A percentile compares a stretch with the other conserved stretches of the same genome.
These are phyloP conservation scores for Coenobita brevimanus DNA, from an alignment of 1,140 invertebrate genomes.

Conservation along the genomic window DNA sequence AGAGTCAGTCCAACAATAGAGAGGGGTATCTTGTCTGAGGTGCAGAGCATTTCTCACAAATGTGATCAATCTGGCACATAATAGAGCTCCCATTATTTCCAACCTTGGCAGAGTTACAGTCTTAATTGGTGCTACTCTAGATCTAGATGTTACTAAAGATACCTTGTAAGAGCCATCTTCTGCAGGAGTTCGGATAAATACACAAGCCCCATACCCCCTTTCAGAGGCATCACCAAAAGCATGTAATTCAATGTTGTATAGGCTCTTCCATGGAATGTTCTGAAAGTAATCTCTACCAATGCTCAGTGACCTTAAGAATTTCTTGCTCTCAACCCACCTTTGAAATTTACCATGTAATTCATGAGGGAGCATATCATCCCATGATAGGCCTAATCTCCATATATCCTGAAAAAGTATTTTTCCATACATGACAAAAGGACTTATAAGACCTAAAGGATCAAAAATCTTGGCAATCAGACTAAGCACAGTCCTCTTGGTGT, in stretches of 20 bases:
- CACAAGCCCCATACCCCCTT: constrained; percentile 33
- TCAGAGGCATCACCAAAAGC: constrained; percentile 29
- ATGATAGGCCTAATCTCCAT: constrained; percentile 15
- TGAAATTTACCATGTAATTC: constrained; percentile 22
- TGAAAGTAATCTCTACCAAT: constrained; percentile 13
- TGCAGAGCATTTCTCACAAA: constrained; percentile 16
- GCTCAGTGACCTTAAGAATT: not conserved
- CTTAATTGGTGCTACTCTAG: constrained; percentile 36
- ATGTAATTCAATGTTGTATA: constrained; percentile 21
- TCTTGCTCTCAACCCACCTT: not conserved
- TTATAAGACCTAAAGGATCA: constrained; percentile 26
- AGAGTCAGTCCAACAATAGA: constrained; percentile 14
- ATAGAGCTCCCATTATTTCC: constrained; percentile 12
- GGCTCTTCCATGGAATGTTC: not conserved
- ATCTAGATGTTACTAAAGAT: constrained; percentile 34
- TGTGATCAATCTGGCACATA: not conserved
- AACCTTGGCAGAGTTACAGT: constrained; percentile 4
- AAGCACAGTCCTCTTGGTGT: constrained; percentile 17
- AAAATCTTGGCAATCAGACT: constrained; percentile 30
- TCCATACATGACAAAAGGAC: constrained; percentile 40
- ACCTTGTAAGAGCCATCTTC: not conserved
- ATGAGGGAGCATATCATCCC: not conserved
- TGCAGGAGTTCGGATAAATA: constrained; percentile 7
- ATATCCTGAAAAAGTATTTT: constrained; percentile 26
- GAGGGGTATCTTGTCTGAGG: not conserved